Percentiles rank a stretch among this genome's conserved stretches.
Evolutionary conservation across 2,888 invertebrate genomes (phyloP).

Genomic region (Noctuana brunneofusca): DNA sequence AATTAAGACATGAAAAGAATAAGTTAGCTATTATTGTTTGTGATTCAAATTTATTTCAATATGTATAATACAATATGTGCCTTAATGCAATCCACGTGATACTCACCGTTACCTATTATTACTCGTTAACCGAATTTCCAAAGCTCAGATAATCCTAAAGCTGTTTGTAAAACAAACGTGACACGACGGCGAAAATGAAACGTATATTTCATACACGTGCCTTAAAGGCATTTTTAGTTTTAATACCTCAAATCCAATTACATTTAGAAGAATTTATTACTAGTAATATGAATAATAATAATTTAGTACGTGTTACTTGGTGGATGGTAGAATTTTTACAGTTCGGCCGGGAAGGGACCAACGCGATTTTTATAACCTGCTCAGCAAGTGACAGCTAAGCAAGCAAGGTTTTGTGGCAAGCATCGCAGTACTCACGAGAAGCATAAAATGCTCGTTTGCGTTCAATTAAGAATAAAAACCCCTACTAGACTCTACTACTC

Average conservation of each 20-base stretch:
- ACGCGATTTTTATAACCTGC: too few species aligned
- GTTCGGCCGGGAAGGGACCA: too few species aligned
- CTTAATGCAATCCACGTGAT: constrained; percentile 2
- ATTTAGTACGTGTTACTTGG: not conserved
- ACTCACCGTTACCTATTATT: constrained; percentile 3
- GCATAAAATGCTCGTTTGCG: too few species aligned
- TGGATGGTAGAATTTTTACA: not conserved
- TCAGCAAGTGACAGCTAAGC: too few species aligned
- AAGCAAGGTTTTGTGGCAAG: too few species aligned
- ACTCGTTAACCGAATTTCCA: constrained; percentile 15
- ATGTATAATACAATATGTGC: not conserved
- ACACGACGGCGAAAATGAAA: constrained; percentile 14
- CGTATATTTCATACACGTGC: constrained; percentile 23
- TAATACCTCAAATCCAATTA: constrained; percentile 9
- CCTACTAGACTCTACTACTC: too few species aligned
- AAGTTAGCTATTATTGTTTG: too few species aligned
- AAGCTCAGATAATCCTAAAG: constrained; percentile 21
- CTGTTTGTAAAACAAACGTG: constrained; percentile 31
- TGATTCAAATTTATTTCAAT: too few species aligned
- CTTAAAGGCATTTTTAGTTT: not conserved
- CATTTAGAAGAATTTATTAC: not conserved
- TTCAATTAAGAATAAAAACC: too few species aligned
- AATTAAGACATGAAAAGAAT: too few species aligned
- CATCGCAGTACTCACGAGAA: too few species aligned
- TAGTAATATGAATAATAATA: not conserved